phyloP scores from a whole-genome alignment of 2,113 vertebrate genomes.

The Malurus alboscapulatus region DNA sequence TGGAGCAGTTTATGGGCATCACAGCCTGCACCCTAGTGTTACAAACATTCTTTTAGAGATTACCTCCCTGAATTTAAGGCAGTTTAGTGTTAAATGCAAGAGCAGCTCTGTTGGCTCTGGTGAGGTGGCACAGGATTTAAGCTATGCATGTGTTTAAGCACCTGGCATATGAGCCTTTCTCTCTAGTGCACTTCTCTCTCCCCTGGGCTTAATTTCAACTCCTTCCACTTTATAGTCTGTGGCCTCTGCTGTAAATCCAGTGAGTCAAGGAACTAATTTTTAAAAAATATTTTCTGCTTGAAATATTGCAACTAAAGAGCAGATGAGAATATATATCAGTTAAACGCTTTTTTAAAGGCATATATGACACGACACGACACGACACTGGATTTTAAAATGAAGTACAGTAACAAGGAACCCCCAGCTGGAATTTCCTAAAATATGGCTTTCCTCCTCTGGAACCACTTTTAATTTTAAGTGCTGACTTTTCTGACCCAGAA shows the following conservation, averaged over 20 bases:
- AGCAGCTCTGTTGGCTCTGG: background rate
- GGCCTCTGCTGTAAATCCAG: slow-evolving; percentile 44
- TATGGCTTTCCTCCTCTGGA: slow-evolving; percentile 24
- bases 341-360: slow-evolving; percentile 53
- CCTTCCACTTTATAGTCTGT: slow-evolving; percentile 28
- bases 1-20: background rate
- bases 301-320: slow-evolving; percentile 42
- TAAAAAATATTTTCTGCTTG: slow-evolving; percentile 52
- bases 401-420: slow-evolving; percentile 29
- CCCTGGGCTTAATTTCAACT: slow-evolving; percentile 51
- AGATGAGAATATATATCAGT: slow-evolving; percentile 57
- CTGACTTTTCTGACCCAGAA: slow-evolving; percentile 53
- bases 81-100: background rate
- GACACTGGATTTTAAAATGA: slow-evolving; percentile 41
- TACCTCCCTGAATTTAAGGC: background rate
- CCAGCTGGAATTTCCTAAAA: slow-evolving; percentile 47
- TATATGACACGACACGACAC: background rate
- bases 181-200: slow-evolving; percentile 18
- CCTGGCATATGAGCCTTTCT: background rate
- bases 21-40: background rate
- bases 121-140: background rate
- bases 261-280: slow-evolving; percentile 11
- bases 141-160: slow-evolving; percentile 40
- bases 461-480: slow-evolving; percentile 62
- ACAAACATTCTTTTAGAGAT: background rate